Base-by-base conservation (phyloP, 2,888 invertebrate species). In the Parnassius mnemosyne region DNA sequence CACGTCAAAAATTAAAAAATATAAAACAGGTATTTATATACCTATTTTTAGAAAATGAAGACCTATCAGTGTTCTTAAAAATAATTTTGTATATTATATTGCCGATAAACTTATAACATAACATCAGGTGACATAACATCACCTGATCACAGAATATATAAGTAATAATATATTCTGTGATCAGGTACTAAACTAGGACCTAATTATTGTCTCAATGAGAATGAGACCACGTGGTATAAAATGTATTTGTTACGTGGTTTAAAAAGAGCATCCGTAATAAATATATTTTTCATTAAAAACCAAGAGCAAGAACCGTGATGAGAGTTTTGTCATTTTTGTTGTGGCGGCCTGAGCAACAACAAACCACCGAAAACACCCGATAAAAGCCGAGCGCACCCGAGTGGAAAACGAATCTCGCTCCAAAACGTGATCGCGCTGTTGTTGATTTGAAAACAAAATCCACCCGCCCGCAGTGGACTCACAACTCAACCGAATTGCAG, bases 361-460 rank as follows among this genome's bases (percentile, higher is more conserved):
- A 84, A 70, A 73, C 67, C 72, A 66, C 74, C 85, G 84, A 85
- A 79, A 72, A 70, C 73, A 70, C 64, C 80, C 85, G 84, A 85
- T 68, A 67, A 60, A 58, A 70, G 61, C 75, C 81, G 81, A 80
- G 75, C 75, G 69, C 65, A 70, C 67, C 81, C 86, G 86, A 87
- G 71, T 77, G 75, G 71, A 78, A 80, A 82, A 84, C 84, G 85
- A 87, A 86, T 85, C 84, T 85, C 79, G 84, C 79, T 83, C 81
- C 84, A 86, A 87, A 87, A 86, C 86, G 85, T 87, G 86, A 85
- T 85, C 84, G 82, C 72, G 81, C 77, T 85, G 83, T 87, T 87
- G 86, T 86, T 87, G 86, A 84, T 87, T 89, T 88, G 84, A 88
- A 87, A 89, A 88, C 74, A 87, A 88, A 87, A 85, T 84, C 73